phyloP scores from a whole-genome alignment of 2,113 vertebrate genomes.

The Taurulus bubalis region DNA sequence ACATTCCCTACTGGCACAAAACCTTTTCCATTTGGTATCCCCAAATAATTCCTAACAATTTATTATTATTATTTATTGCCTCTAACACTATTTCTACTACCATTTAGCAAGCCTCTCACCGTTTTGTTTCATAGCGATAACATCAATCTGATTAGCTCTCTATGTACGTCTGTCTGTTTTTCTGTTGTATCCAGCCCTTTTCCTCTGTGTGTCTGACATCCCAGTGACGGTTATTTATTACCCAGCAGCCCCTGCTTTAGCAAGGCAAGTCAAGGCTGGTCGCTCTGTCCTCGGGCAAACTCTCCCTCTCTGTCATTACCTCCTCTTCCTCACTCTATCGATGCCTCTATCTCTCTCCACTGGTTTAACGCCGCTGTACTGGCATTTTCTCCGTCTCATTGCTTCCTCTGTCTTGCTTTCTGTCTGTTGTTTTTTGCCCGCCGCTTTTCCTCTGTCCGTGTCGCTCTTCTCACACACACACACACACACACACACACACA shows the following conservation, averaged over 20 bases:
- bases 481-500: constrained; percentile 22
- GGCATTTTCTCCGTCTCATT: constrained; percentile 33
- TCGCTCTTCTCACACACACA: constrained; percentile 19
- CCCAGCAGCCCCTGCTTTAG: constrained; percentile 52
- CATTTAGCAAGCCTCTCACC: neutral
- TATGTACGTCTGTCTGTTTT: neutral
- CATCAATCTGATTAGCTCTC: neutral
- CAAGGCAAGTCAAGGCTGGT: constrained; percentile 42
- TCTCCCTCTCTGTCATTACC: constrained; percentile 33
- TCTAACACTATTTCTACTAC: neutral
- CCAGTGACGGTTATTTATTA: constrained; percentile 53
- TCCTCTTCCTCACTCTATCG: constrained; percentile 19
- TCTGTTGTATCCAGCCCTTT: neutral
- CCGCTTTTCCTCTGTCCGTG: neutral
- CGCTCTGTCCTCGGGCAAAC: constrained; percentile 55
- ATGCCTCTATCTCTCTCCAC: neutral
- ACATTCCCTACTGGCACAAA: neutral
- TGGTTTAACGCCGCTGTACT: constrained; percentile 24
- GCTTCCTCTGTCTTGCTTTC: constrained; percentile 32
- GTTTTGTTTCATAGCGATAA: neutral
- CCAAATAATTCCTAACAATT: neutral
- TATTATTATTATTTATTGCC: too few species aligned
- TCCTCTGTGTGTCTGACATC: constrained; percentile 38
- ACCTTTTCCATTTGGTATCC: neutral
- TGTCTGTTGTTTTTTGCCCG: constrained; percentile 37